phyloP scores from a whole-genome alignment of 2,113 vertebrate species.

The Columbina picui region DNA sequence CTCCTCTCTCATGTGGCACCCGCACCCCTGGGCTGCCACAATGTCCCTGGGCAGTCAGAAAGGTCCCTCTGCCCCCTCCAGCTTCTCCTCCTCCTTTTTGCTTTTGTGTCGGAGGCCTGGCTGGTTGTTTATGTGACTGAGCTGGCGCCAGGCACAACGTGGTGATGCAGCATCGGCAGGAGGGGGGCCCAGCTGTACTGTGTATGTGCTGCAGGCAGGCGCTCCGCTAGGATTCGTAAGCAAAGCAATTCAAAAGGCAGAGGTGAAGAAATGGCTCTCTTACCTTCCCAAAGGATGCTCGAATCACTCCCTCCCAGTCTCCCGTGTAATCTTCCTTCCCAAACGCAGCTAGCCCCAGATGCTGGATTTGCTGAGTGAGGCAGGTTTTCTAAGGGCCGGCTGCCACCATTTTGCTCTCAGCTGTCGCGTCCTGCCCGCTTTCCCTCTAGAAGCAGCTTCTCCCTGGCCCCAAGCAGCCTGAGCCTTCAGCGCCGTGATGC shows the following conservation, averaged over 20 bases:
- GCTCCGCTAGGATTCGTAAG: accelerated
- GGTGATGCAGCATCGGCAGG: not conserved
- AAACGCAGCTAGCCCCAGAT: not conserved
- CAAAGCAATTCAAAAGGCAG: not conserved
- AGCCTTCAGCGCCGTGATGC: not conserved
- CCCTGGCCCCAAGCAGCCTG: accelerated
- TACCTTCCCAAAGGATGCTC: not conserved
- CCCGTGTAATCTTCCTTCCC: not conserved
- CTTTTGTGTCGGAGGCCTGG: not conserved
- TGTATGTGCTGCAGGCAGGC: not conserved
- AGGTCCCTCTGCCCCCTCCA: not conserved
- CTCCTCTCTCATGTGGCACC: not conserved
- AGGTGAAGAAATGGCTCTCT: not conserved
- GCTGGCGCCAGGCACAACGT: not conserved
- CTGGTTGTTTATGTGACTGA: not conserved
- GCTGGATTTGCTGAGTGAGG: not conserved
- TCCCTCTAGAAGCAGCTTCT: conserved; percentile 73
- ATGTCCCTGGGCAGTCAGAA: not conserved
- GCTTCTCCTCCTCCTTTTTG: not conserved
- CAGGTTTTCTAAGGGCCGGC: not conserved
- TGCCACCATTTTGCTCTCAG: not conserved
- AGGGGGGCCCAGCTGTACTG: not conserved
- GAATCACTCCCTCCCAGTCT: not conserved
- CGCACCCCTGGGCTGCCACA: not conserved
- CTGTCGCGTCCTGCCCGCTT: conserved; percentile 62